These are phyloP conservation scores for Hermetia illucens DNA, from an alignment of 1,140 invertebrate genomes.

Conservation along the genomic window DNA sequence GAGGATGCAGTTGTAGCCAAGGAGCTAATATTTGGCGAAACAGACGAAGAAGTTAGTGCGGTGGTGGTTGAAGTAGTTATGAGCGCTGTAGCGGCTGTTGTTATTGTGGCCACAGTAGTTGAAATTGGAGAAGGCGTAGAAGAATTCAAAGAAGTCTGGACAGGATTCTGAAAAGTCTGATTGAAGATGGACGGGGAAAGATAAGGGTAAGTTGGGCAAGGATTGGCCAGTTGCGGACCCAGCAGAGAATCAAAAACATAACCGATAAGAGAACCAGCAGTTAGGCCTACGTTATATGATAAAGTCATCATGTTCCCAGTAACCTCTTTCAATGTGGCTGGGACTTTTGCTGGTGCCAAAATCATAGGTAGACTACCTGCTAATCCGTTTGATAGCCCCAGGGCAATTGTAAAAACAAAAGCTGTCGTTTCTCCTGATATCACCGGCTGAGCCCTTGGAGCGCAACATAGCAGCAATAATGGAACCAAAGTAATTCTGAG, in stretches of 20 bases:
- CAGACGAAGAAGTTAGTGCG: slow-evolving; percentile 14
- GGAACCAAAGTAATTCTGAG: slow-evolving; percentile 61
- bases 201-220: slow-evolving; percentile 27
- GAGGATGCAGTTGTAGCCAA: no score
- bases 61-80: slow-evolving; percentile 3
- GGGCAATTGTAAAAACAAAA: slow-evolving; percentile 51
- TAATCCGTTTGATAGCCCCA: slow-evolving; percentile 75
- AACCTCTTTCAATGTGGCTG: slow-evolving; percentile 59
- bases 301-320: slow-evolving; percentile 87
- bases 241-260: slow-evolving; percentile 65
- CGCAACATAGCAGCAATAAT: slow-evolving; percentile 61
- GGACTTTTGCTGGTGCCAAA: slow-evolving; percentile 66
- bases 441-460: slow-evolving; percentile 53
- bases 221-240: slow-evolving; percentile 38
- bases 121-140: not conserved
- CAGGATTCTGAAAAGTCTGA: slow-evolving; percentile 5
- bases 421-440: slow-evolving; percentile 47
- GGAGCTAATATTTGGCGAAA: no score
- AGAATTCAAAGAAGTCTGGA: not conserved
- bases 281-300: slow-evolving; percentile 73
- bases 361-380: slow-evolving; percentile 86
- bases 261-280: slow-evolving; percentile 65
- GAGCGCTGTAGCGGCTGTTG: not conserved
- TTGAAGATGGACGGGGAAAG: slow-evolving; percentile 11
- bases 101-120: slow-evolving; percentile 1